Percentiles rank a stretch among this genome's conserved stretches.
Conservation (phyloP, 2,113 vertebrate species). For the Ellobius talpinus region DNA sequence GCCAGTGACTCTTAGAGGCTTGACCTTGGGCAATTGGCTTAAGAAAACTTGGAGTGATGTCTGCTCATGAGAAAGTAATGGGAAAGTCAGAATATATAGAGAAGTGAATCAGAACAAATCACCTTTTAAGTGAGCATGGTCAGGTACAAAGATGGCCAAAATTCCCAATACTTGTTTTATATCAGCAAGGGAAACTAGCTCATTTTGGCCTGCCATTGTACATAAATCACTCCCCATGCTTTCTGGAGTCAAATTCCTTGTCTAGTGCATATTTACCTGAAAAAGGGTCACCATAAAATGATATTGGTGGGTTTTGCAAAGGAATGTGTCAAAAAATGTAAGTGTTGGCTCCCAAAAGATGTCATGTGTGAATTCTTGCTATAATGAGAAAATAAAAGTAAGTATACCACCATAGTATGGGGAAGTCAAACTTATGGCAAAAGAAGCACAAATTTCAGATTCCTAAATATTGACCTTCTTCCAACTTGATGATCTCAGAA, state of each 20-base stretch:
- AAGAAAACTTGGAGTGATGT: conserved; percentile 59
- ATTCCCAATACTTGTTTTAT: conserved; percentile 67
- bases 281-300: conserved; percentile 52
- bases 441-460: conserved; percentile 25
- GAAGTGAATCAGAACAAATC: conserved; percentile 66
- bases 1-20: conserved; percentile 40
- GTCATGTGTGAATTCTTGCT: not conserved
- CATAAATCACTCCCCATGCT: conserved; percentile 69
- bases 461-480: not conserved
- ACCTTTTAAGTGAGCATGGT: conserved; percentile 71
- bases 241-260: conserved; percentile 52
- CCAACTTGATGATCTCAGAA: not conserved
- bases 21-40: not conserved
- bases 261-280: conserved; percentile 62
- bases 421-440: not conserved
- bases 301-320: not conserved
- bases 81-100: conserved; percentile 60
- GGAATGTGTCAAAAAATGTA: conserved; percentile 30
- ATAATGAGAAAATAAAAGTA: not conserved
- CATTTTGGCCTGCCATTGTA: conserved; percentile 70
- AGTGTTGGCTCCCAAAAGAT: not conserved
- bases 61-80: conserved; percentile 69
- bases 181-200: conserved; percentile 52
- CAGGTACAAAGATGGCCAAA: conserved; percentile 63
- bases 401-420: not conserved